Evolutionary conservation across 2,113 vertebrate species (phyloP), one percentile per base, ranked within the genome.

Genomic region (Indicator maculatus): DNA sequence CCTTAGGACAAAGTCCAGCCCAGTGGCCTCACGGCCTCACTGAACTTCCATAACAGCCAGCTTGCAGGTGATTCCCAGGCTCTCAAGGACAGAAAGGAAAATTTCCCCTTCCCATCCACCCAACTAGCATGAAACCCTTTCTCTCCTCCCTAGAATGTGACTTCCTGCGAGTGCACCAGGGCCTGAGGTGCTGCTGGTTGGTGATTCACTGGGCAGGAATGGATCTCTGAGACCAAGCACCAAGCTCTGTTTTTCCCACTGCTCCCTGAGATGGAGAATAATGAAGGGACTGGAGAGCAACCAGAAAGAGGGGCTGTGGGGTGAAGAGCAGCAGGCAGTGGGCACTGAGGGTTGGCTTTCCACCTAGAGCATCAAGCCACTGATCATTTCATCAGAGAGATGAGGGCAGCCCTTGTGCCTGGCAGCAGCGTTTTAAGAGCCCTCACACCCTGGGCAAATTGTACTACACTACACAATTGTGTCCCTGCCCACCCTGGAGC

Each of bases 201-300:
- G 30, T 96, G 89, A 91, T 88, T 95, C 91, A 89, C 58, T 2
- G 3, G 47, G 65, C 65, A 83, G 79, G 73, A 95, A 95, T 90
- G 76, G 50, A 16, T 28, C 58, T 28, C 83, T 61, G 0, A 0
- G 1, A 78, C 89, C 88, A 93, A 90, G 36, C 36, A 24, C 44
- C 33, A 64, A 75, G 27, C 61, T 91, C 75, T 77, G 38, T 0
- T 78, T 86, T 84, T 88, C 8, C 24, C 55, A 70, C 12, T 70
- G 31, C 44, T 72, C 55, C 8, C 24, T 82, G 69, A 58, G 16
- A 69, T 31, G 11, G 50, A 88, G 61, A 58, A 89, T 28, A 56
- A 38, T 4, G 18, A 83, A 58, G 18, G 41, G 12, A 72, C 36
- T 31, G 36, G 38, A 92, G 60, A 28, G 17, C 60, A 66, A 2